These are phyloP conservation scores for Salvator merianae DNA, from an alignment of 2,113 vertebrate genomes.

Conservation along the genomic window DNA sequence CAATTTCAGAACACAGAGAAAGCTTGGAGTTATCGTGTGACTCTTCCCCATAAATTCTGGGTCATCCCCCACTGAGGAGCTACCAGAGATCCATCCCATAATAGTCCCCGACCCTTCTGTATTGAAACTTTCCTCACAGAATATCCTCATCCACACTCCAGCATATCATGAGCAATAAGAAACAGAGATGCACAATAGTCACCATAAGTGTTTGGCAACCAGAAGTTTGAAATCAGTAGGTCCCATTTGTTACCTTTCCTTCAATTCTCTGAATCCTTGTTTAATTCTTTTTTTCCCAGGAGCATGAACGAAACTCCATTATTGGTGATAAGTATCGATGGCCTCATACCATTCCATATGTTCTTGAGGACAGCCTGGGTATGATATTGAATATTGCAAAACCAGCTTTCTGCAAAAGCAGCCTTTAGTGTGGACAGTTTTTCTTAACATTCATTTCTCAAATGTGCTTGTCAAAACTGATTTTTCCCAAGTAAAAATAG, in stretches of 20 bases:
- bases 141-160: neutral
- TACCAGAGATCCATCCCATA: no score
- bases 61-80: no score
- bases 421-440: neutral
- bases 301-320: slow-evolving; percentile 83
- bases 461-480: neutral
- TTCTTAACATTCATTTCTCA: neutral
- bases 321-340: slow-evolving; percentile 86
- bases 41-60: no score
- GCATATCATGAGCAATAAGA: neutral
- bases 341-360: slow-evolving; percentile 87
- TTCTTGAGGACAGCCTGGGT: slow-evolving; percentile 89
- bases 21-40: no score
- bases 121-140: neutral
- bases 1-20: no score
- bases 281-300: slow-evolving; percentile 52
- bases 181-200: neutral
- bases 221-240: no score
- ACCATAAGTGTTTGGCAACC: neutral
- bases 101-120: neutral
- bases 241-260: no score
- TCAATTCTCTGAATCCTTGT: slow-evolving; percentile 1
- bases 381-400: slow-evolving; percentile 42
- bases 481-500: neutral
- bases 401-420: neutral